Evolutionary conservation across 2,797 vertebrate genomes (phyloP).

Genomic region (Anguilla obscura): DNA sequence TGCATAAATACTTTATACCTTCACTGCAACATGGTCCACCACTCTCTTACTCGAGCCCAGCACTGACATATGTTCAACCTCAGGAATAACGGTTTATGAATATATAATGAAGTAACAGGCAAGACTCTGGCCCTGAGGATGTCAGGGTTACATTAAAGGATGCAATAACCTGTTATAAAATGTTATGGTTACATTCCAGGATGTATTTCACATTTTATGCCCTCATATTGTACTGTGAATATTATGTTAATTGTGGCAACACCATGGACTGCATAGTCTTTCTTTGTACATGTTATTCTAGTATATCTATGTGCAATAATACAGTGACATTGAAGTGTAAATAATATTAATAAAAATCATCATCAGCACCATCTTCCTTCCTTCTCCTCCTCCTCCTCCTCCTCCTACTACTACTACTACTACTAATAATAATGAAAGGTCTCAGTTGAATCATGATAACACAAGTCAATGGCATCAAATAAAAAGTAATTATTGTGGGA

Average conservation of each 20-base stretch:
- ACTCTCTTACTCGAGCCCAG: not conserved
- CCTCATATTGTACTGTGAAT: not conserved
- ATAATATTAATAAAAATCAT: not conserved
- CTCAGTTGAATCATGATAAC: not conserved
- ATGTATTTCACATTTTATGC: not conserved
- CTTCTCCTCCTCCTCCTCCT: not conserved
- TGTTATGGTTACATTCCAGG: not conserved
- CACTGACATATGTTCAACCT: not conserved
- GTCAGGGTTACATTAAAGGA: not conserved
- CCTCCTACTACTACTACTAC: not conserved
- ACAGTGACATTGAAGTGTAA: not conserved
- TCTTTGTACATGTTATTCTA: not conserved
- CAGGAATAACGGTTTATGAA: not conserved
- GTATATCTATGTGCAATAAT: not conserved
- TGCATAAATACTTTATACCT: not conserved
- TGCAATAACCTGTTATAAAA: too few relatives aligned
- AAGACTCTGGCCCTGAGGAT: not conserved
- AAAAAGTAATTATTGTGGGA: slow-evolving; percentile 17
- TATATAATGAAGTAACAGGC: not conserved
- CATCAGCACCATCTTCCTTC: too few relatives aligned
- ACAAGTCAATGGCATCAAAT: slow-evolving; percentile 22
- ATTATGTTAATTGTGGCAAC: not conserved
- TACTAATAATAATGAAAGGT: not conserved
- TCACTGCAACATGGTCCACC: not conserved
- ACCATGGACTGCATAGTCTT: not conserved